Evolutionary conservation across 2,113 vertebrate species (phyloP).

Genomic region (Gymnocephalus cernua): DNA sequence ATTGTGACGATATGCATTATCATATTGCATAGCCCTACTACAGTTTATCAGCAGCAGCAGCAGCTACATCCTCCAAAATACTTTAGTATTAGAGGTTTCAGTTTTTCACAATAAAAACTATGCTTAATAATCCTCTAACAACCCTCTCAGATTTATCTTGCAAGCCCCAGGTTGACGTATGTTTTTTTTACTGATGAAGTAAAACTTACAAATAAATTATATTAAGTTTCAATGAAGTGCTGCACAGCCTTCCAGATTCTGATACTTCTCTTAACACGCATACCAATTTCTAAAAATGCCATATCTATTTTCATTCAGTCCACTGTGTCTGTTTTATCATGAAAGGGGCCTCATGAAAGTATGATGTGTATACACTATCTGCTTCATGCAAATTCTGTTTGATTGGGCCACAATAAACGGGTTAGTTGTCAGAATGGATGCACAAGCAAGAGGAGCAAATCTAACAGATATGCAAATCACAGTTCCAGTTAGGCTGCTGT

Average conservation of each 20-base stretch:
- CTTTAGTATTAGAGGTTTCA: not conserved
- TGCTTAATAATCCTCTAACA: not conserved
- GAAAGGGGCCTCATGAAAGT: slow-evolving; percentile 11
- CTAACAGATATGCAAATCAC: slow-evolving; percentile 57
- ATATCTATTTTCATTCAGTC: slow-evolving; percentile 23
- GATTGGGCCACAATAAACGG: slow-evolving; percentile 42
- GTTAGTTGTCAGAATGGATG: slow-evolving; percentile 40
- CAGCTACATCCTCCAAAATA: not conserved
- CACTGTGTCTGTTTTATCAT: slow-evolving; percentile 6
- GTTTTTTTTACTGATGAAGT: not conserved
- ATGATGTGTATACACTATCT: slow-evolving; percentile 2
- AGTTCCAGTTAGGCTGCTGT: slow-evolving; percentile 15
- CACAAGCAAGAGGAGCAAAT: slow-evolving; percentile 35
- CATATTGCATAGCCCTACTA: too few species aligned
- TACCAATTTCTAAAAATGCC: not conserved
- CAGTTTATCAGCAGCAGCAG: not conserved
- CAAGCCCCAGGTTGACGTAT: not conserved
- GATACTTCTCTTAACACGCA: not conserved
- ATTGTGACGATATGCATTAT: too few species aligned
- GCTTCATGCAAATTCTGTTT: slow-evolving; percentile 53
- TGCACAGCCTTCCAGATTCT: not conserved
- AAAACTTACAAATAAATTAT: not conserved
- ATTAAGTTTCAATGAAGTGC: not conserved
- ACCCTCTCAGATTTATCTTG: not conserved
- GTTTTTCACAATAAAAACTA: not conserved